Evolutionary conservation across 2,797 vertebrate genomes (phyloP), one percentile per base, ranked within the genome.

Genomic region (Halcyon leucocephala): DNA sequence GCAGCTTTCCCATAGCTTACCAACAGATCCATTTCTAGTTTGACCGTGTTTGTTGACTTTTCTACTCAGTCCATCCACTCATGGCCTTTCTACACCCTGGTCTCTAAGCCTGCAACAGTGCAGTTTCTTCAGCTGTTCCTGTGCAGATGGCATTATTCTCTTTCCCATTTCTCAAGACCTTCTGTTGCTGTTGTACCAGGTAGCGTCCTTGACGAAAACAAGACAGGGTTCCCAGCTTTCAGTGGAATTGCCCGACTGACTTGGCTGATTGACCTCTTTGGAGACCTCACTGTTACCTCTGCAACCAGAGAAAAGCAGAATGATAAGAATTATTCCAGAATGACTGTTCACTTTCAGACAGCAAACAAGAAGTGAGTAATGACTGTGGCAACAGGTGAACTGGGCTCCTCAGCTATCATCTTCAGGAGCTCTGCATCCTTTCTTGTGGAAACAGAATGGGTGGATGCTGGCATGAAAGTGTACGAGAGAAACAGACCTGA

Each of bases 231-330:
- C 94, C 98, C 95, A 10, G 94, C 99, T 1, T 99, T 99, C 96
- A 99, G 98, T 10, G 99, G 99, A 54, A 98, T 99, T 35, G 97
- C 99, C 42, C 98, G 99, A 20, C 98, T 99, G 74, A 99, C 98
- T 7, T 99, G 99, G 99, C 95, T 99, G 92, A 98, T 99, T n/a
- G 98, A 99, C 57, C 98, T 99, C 88, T 99, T 99, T 3, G 99
- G 99, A 44, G 98, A 99, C 87, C 98, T 99, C 87, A 98, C 98
- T 44, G 98, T 99, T 7, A 97, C 97, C 8, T 98, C 97, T 25
- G 99, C 99, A 28, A 97, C 97, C 22, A 80, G 98, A 86, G 98
- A 98, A 94, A 98, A 99, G 52, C 97, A 98, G 41, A 88, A 98
- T 42, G 97, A 97, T 25, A 98, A 97, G 42, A 97, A 97, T 79